Base-by-base conservation (phyloP, 2,797 vertebrate species). In the Xenops minutus region DNA sequence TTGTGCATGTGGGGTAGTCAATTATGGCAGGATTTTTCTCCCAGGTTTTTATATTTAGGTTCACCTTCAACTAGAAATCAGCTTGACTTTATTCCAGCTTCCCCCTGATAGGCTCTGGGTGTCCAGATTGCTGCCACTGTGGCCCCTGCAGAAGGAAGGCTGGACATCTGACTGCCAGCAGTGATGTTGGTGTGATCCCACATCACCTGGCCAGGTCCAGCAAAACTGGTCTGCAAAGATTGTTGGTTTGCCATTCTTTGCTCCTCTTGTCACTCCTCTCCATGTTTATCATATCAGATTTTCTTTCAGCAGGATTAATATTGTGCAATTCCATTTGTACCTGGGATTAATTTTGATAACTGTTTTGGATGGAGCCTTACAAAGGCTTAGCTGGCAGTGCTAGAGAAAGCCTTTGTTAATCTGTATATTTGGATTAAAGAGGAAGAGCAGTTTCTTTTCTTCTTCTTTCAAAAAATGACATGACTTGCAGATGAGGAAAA, bases 261-360 rank as follows among this genome's bases (percentile, higher is more conserved):
- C 58, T 87, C 22, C 29, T 79, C 10, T 0, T 69, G 29, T 17
- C 76, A 52, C 5, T 52, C 62, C 61, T 79, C 74, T 43, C 2
- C 69, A 9, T 69, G 18, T 92, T 92, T 66, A 58, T 64, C 26
- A 2, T 14, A 15, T 21, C 52, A 30, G 26, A 7, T 69, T 62
- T 93, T 73, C 54, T 84, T 85, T 77, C 73, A 36, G 62, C 32
- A 43, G 67, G 85, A 89, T 89, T 92, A 91, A 68, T 89, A 68
- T 64, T 82, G 71, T 55, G 80, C 77, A 89, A 89, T 88, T 93
- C 80, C 78, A 76, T 82, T 94, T 85, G 75, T 90, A 80, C 49
- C 55, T 62, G 54, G 91, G 91, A 95, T 97, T 96, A 94, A 87
- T 92, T 93, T 89, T 68, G 82, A 63, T 91, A 91, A 81, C 82